Evolutionary conservation across 2,113 vertebrate genomes (phyloP).

Genomic region (Corythaixoides concolor): DNA sequence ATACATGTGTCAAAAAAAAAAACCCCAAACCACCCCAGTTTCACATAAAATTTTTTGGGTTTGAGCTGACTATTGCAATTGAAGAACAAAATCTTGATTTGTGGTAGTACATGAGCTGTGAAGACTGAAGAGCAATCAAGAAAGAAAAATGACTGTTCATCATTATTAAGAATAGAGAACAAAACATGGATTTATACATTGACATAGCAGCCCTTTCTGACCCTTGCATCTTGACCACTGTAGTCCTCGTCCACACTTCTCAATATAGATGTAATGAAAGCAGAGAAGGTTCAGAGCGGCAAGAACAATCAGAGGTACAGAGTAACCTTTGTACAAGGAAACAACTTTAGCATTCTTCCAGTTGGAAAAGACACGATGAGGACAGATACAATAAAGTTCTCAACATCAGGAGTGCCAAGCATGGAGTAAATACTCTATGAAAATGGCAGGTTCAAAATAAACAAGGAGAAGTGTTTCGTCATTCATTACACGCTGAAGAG

Average conservation of each 20-base stretch:
- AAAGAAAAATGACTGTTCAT: not conserved
- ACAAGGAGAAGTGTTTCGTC: not conserved
- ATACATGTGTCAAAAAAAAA: not conserved
- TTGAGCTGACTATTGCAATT: not conserved
- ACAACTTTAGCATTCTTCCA: not conserved
- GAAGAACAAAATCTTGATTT: not conserved
- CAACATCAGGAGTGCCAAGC: not conserved
- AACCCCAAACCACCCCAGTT: not conserved
- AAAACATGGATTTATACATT: not conserved
- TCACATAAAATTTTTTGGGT: not conserved
- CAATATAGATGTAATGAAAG: not conserved
- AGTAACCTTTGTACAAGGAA: not conserved
- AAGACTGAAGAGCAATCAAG: not conserved
- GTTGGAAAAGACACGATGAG: not conserved
- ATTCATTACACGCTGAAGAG: not conserved
- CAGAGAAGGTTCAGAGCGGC: not conserved
- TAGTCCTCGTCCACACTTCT: not conserved
- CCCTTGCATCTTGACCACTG: not conserved
- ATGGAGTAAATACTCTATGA: not conserved
- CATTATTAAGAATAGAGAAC: not conserved
- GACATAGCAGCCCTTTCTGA: not conserved
- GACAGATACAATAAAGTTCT: not conserved
- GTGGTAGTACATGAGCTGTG: not conserved
- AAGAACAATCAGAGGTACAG: not conserved
- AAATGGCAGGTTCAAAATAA: not conserved